A percentile compares a stretch with the other conserved stretches of the same genome.
Evolutionary conservation across 1,140 invertebrate species (phyloP).

Genomic region (Brachionus angularis): DNA sequence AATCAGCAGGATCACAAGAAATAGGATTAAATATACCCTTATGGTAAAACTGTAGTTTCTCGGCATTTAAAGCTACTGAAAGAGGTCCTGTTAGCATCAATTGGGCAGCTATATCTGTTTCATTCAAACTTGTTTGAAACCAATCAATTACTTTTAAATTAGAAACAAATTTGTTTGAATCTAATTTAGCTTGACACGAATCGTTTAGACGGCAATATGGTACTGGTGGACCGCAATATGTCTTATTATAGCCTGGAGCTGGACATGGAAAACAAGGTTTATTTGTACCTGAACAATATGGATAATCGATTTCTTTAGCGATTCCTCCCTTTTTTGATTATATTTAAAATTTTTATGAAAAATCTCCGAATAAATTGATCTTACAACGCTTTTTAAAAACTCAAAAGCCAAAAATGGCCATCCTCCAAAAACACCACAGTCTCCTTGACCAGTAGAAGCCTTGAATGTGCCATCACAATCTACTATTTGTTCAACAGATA

Average conservation of each 20-base stretch:
- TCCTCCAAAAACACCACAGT: constrained; percentile 54
- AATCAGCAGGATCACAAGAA: constrained; percentile 50
- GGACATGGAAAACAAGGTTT: constrained; percentile 50
- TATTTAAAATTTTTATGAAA: background rate
- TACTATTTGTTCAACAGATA: constrained; percentile 54
- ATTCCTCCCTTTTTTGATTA: constrained; percentile 49
- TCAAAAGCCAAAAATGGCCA: constrained; percentile 53
- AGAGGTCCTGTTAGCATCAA: constrained; percentile 71
- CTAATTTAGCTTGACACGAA: constrained; percentile 50
- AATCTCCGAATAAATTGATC: background rate
- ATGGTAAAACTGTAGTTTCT: constrained; percentile 68
- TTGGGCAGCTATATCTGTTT: constrained; percentile 49
- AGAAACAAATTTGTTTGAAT: constrained; percentile 50
- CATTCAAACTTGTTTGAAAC: constrained; percentile 51
- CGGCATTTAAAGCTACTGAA: constrained; percentile 78
- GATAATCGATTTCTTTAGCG: constrained; percentile 49
- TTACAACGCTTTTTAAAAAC: constrained; percentile 49
- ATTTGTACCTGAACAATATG: constrained; percentile 51
- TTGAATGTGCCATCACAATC: constrained; percentile 51
- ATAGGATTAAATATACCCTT: constrained; percentile 65
- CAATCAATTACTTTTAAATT: constrained; percentile 50
- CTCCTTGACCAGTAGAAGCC: constrained; percentile 44
- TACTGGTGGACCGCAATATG: constrained; percentile 50
- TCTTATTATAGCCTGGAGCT: constrained; percentile 50
- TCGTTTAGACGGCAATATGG: constrained; percentile 50